Percentiles rank a stretch among this genome's conserved stretches.
Conservation (phyloP, 2,797 vertebrate species). For the Onychomys leucogaster region DNA sequence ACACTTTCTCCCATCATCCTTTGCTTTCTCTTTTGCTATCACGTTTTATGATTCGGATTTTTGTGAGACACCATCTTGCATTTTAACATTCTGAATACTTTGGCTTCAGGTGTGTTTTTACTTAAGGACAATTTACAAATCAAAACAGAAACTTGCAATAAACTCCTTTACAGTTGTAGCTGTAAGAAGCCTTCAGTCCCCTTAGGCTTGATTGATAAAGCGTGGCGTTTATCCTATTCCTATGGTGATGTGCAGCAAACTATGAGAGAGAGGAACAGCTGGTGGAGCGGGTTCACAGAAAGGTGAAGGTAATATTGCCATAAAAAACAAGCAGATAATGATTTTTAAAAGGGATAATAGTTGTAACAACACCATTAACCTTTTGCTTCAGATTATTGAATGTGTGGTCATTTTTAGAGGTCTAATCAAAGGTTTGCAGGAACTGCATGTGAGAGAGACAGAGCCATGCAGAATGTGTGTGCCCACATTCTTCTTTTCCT, state of each 20-base stretch:
- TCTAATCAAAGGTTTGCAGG: conserved; percentile 88
- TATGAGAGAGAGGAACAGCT: conserved; percentile 96
- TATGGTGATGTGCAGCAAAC: conserved; percentile 95
- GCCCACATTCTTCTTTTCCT: conserved; percentile 72
- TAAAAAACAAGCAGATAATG: conserved; percentile 95
- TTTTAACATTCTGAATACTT: conserved; percentile 65
- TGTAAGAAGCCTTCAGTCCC: conserved; percentile 91
- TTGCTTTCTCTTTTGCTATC: conserved; percentile 45
- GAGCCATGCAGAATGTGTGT: conserved; percentile 80
- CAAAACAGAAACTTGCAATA: conserved; percentile 87
- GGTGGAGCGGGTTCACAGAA: conserved; percentile 98
- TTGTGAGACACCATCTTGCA: not conserved
- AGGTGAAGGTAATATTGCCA: conserved; percentile 99
- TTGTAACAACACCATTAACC: conserved; percentile 97
- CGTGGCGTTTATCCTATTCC: conserved; percentile 95
- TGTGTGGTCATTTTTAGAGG: conserved; percentile 87
- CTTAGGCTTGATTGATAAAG: conserved; percentile 97
- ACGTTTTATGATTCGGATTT: conserved; percentile 51
- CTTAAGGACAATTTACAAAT: conserved; percentile 88
- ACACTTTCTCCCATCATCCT: not conserved
- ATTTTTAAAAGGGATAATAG: conserved; percentile 96
- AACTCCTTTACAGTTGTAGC: conserved; percentile 87
- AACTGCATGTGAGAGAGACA: conserved; percentile 82
- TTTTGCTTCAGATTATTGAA: conserved; percentile 91
- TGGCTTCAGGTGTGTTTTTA: conserved; percentile 87